These are phyloP conservation scores for Tetanocera ferruginea DNA, from an alignment of 2,888 invertebrate species.

Conservation along the genomic window DNA sequence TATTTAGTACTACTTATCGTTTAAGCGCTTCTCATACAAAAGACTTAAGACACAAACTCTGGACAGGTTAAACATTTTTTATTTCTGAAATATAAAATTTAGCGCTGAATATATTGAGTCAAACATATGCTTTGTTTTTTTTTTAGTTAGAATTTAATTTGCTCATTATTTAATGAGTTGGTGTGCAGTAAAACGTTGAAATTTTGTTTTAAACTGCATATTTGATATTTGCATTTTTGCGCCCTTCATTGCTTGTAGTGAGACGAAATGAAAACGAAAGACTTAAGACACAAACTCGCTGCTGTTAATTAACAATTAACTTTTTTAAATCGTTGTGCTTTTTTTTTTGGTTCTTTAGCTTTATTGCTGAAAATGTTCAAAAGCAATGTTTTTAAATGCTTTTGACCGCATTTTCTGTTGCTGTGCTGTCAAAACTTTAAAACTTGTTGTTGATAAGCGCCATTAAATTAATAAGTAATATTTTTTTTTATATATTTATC, in stretches of 20 bases:
- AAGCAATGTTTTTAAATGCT: too few relatives aligned
- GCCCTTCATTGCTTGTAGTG: neutral
- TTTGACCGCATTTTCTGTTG: slow-evolving; percentile 25
- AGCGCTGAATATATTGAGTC: too few relatives aligned
- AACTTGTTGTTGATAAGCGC: neutral
- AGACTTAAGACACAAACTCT: slow-evolving; percentile 15
- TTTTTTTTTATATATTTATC: neutral
- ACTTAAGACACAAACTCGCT: neutral
- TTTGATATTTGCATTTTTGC: neutral
- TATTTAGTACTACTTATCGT: too few relatives aligned
- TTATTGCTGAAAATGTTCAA: neutral
- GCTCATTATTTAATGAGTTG: neutral
- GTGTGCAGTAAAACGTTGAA: too few relatives aligned
- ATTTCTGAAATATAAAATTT: too few relatives aligned
- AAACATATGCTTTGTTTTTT: too few relatives aligned
- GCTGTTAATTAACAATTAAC: neutral
- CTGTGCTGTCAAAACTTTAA: neutral
- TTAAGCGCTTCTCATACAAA: neutral
- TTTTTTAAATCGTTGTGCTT: neutral
- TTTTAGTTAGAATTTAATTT: too few relatives aligned
- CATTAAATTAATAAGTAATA: neutral
- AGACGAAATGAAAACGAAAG: neutral
- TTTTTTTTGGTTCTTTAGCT: neutral
- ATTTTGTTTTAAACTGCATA: too few relatives aligned
- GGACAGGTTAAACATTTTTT: too few relatives aligned